A percentile compares a stretch with the other conserved stretches of the same genome.
Conservation (phyloP, 2,888 invertebrate genomes). For the Cataglyphis rosenhaueri region DNA sequence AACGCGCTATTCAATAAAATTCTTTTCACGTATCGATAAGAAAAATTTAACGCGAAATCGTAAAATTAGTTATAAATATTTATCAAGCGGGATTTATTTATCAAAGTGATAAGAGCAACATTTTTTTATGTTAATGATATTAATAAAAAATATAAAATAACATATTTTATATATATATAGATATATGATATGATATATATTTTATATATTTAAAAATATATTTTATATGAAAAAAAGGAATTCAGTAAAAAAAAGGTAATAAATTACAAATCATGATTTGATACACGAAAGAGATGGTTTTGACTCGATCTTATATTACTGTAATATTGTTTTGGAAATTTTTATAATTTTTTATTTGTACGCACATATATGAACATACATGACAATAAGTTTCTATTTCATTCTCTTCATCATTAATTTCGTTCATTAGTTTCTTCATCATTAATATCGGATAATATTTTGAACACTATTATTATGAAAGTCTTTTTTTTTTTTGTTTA, state of each 20-base stretch:
- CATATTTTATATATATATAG: no score
- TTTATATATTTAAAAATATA: neutral
- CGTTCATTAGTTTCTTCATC: neutral
- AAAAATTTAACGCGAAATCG: neutral
- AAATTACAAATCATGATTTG: neutral
- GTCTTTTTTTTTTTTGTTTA: neutral
- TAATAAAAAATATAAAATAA: neutral
- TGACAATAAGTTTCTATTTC: neutral
- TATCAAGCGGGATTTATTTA: neutral
- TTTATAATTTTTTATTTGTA: neutral
- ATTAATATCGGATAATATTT: neutral
- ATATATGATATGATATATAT: no score
- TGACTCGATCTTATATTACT: neutral
- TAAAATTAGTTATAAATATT: neutral
- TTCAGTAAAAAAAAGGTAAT: neutral
- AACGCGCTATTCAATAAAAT: neutral
- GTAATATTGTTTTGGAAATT: neutral
- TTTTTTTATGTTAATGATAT: neutral
- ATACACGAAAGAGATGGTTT: neutral
- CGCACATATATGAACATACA: neutral
- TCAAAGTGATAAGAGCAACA: neutral
- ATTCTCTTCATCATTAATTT: no score
- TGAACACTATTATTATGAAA: conserved; percentile 51
- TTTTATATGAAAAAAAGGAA: neutral
- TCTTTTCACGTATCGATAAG: neutral